Percentiles rank a stretch among this genome's conserved stretches.
Conservation (phyloP, 2,888 invertebrate species). For the Eledone cirrhosa region DNA sequence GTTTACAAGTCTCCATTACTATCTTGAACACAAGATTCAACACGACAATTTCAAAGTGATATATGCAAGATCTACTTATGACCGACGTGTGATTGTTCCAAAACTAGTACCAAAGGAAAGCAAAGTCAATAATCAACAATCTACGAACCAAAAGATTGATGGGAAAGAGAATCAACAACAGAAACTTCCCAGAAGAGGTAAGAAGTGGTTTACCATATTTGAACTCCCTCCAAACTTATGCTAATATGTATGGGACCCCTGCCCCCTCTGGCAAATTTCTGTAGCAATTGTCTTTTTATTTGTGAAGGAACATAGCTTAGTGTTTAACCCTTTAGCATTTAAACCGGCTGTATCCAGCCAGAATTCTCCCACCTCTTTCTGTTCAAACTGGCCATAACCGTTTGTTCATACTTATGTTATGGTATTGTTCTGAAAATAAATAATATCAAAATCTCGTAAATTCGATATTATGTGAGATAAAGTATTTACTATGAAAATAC, state of each 20-base stretch:
- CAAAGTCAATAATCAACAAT: conserved; percentile 23
- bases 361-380: too few species aligned
- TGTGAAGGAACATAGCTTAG: conserved; percentile 16
- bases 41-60: conserved; percentile 59
- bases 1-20: conserved; percentile 55
- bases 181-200: not conserved
- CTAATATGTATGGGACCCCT: not conserved
- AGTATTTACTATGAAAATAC: too few species aligned
- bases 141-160: not conserved
- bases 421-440: too few species aligned
- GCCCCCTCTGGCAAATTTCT: not conserved
- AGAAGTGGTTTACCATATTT: not conserved
- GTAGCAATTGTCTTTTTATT: not conserved
- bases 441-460: too few species aligned
- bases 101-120: conserved; percentile 44
- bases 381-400: too few species aligned
- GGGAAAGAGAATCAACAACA: conserved; percentile 13
- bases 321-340: too few species aligned
- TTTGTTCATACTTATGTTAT: too few species aligned
- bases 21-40: conserved; percentile 59
- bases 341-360: too few species aligned
- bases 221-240: not conserved
- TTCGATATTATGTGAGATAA: too few species aligned
- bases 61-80: conserved; percentile 48
- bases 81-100: conserved; percentile 52